A percentile compares a stretch with the other conserved stretches of the same genome.
phyloP scores from a whole-genome alignment of 2,797 vertebrate genomes.

The Enteromius argenteus region DNA sequence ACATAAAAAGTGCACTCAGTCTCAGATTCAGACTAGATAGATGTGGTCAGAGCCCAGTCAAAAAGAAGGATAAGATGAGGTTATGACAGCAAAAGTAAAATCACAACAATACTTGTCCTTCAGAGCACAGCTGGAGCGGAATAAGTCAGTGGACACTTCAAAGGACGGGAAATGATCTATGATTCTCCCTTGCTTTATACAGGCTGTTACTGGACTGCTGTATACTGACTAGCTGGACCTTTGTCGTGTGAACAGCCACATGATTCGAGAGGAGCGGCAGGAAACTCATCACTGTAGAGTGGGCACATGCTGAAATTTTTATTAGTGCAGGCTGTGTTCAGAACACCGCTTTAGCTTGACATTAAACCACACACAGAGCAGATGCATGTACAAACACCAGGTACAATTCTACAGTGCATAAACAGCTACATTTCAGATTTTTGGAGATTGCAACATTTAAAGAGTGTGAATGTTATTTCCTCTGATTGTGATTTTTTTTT shows the following conservation, averaged over 20 bases:
- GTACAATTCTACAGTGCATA: conserved; percentile 40
- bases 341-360: conserved; percentile 7
- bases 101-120: conserved; percentile 47
- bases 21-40: neutral
- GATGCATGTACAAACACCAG: conserved; percentile 17
- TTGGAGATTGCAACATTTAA: conserved; percentile 3
- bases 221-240: conserved; percentile 15
- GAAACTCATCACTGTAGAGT: conserved; percentile 16
- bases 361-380: neutral
- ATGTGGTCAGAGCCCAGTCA: neutral
- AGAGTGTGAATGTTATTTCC: neutral
- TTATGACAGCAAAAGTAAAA: conserved; percentile 35
- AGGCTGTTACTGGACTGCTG: conserved; percentile 24
- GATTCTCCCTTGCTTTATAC: conserved; percentile 34
- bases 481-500: neutral
- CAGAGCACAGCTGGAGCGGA: conserved; percentile 44
- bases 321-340: conserved; percentile 12
- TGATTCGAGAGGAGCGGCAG: conserved; percentile 21
- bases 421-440: neutral
- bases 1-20: neutral
- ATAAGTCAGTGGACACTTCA: conserved; percentile 33
- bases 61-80: conserved; percentile 24
- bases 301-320: neutral
- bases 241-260: conserved; percentile 34
- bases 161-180: conserved; percentile 39